Percentiles rank a stretch among this genome's conserved stretches.
Evolutionary conservation across 2,113 vertebrate species (phyloP).

Genomic region (Rhinoderma darwinii): DNA sequence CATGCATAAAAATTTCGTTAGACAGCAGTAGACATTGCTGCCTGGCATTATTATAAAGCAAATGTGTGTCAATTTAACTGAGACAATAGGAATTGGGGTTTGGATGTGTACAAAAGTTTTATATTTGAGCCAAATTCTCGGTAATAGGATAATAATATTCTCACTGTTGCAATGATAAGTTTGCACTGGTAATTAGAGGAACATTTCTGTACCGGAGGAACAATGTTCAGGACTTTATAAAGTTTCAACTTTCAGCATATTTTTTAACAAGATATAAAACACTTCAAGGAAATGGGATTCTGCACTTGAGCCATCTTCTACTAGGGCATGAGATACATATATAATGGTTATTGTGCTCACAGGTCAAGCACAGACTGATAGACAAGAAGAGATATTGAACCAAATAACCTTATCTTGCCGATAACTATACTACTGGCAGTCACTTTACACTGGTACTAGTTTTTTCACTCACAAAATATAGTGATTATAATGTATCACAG

Average conservation of each 20-base stretch:
- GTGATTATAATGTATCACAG: no score
- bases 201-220: background rate
- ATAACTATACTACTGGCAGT: no score
- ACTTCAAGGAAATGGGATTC: background rate
- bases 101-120: background rate
- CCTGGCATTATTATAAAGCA: conserved; percentile 13
- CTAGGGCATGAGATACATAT: background rate
- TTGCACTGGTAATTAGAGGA: background rate
- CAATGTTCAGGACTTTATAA: background rate
- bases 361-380: background rate
- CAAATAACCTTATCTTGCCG: background rate
- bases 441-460: no score
- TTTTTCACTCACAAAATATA: no score
- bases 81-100: conserved; percentile 23
- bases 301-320: background rate
- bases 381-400: background rate
- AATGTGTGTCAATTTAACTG: conserved; percentile 8
- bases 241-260: background rate
- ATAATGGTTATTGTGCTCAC: background rate
- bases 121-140: background rate
- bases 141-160: background rate
- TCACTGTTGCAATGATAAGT: background rate
- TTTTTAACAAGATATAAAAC: background rate
- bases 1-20: conserved; percentile 25
- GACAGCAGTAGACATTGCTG: background rate